Base-by-base conservation (phyloP, 23 tunicate species). In the Botrylloides violaceus region DNA sequence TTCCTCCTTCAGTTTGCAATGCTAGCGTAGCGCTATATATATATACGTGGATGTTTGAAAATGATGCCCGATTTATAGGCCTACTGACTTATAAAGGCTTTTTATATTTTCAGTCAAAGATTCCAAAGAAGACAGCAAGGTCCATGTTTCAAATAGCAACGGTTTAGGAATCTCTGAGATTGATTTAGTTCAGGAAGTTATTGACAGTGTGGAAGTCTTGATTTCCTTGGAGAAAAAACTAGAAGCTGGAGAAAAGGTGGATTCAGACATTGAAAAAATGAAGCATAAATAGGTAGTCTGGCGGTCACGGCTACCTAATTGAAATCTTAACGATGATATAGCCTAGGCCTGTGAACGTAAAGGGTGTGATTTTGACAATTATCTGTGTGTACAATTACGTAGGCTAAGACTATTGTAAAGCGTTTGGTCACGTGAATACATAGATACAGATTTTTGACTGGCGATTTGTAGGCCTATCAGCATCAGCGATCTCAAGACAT, bases 121-220 rank as follows among this genome's bases (percentile, higher is more conserved):
- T 27, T 80, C 79, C 18, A 36, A 79, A 18, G 66, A 73, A 48
- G 80, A 65, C 5, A 78, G 83, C 24, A 49, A 29, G 66, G 49
- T 78, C 38, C 66, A 72, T 34, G 73, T 78, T 2, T 58, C 50
- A 66, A 78, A 78, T 39, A 80, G 66, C 27, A 80, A 72, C 66
- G 38, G 83, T 32, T 36, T 78, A 25, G 83, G 83, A 49, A 73
- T 72, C 39, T 72, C 80, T 66, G 83, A 78, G 1, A 58, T 72
- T 36, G 83, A 43, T 0, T 36, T 78, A 0, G 83, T 78, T 53
- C 83, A 78, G 78, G 72, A 49, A 66, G 65, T 78, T 15, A 62
- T 76, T 56, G 80, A 79, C 72, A 81, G 84, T 24, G 84, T 79
- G 32, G 65, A 79, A 34, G 49, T 32, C 55, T 29, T 79, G 84